Conservation (phyloP, 1,140 invertebrate genomes). For the Bombus turneri region DNA sequence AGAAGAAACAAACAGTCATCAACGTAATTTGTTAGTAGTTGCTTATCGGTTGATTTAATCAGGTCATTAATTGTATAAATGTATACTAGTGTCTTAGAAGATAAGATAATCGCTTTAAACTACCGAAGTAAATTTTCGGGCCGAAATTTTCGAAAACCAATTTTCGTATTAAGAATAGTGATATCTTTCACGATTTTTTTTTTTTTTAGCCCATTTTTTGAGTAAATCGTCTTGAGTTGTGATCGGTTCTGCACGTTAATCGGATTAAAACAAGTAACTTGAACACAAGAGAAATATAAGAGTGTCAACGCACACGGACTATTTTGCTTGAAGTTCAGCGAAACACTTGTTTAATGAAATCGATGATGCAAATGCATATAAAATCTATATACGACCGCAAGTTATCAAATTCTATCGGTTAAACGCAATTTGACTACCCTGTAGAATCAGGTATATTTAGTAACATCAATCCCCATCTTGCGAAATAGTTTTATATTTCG, state of each 20-base stretch:
- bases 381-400: not conserved
- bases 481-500: not conserved
- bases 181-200: too few species aligned
- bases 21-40: not conserved
- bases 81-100: not conserved
- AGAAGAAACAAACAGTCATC: not conserved
- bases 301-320: not conserved
- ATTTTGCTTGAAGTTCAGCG: not conserved
- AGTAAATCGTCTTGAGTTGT: not conserved
- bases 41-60: not conserved
- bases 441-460: too few species aligned
- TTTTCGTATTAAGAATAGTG: not conserved
- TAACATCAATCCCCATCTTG: not conserved
- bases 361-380: not conserved
- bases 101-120: not conserved
- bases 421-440: conserved; percentile 11
- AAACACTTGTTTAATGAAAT: not conserved
- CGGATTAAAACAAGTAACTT: not conserved
- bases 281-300: not conserved
- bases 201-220: not conserved
- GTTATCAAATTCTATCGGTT: not conserved
- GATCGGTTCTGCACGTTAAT: not conserved
- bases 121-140: not conserved
- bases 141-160: not conserved
- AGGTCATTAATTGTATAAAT: not conserved